Evolutionary conservation across 2,888 invertebrate species (phyloP), one percentile per base, ranked within the genome.

Genomic region (Aphodius granarius): DNA sequence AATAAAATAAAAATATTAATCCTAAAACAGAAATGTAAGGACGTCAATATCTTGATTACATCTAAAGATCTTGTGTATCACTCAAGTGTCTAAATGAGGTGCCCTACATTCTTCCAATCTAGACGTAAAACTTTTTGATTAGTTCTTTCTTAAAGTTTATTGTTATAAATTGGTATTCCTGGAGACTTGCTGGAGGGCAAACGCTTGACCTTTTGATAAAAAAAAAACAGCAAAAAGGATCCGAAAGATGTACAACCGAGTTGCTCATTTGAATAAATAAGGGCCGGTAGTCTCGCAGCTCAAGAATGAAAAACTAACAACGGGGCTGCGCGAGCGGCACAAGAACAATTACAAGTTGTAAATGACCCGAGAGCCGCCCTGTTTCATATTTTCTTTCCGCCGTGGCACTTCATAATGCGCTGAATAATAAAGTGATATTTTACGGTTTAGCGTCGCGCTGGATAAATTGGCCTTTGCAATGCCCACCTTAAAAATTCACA

Each of bases 391-490:
- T 75, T 71, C 71, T 70, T 74, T 66, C 16, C 19, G 63, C 65
- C n/a, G n/a, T 22, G 19, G 66, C 62, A 23, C 18, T 66, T 73
- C 75, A 63, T 75, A 73, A 68, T 66, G 63, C 65, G 20, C 63
- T 63, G 76, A 72, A 75, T 77, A 77, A 77, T 75, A 72, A 74
- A 73, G 76, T 72, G 66, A 74, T 77, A 77, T 75, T 77, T 77
- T 68, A 73, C 66, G 66, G 73, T 66, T 76, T 71, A 71, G 71
- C 71, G 74, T 73, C 74, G 62, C n/a, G 19, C 20, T n/a, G 68
- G 70, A 72, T 72, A 72, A 77, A 77, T 73, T 76, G 71, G 43
- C 62, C n/a, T 23, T 23, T 64, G 71, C 73, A 71, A 71, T 71
- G 65, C 71, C 43, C 73, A 73, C 76, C 71, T 73, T 73, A 73